phyloP scores from a whole-genome alignment of 2,797 vertebrate species.

The Potorous gilbertii region DNA sequence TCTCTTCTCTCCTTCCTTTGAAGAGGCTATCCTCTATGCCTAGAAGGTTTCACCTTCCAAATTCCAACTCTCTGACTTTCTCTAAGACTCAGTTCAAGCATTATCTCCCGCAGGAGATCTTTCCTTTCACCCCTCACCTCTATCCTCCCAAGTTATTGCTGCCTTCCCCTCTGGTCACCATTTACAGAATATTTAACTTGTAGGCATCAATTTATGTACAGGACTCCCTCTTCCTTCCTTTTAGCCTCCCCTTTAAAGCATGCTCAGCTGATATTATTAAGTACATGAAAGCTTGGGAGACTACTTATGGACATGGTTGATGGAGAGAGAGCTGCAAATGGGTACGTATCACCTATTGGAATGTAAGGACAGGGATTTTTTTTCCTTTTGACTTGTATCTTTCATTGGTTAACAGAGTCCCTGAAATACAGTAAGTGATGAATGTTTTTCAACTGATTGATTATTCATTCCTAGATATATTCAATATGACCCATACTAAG shows the following conservation, averaged over 20 bases:
- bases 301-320: not conserved
- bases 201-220: not conserved
- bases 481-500: not conserved
- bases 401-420: not conserved
- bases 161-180: not conserved
- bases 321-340: not conserved
- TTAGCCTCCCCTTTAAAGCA: not conserved
- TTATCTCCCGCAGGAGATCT: not conserved
- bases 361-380: not conserved
- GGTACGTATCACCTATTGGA: not conserved
- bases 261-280: not conserved
- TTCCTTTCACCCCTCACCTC: not conserved
- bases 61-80: not conserved
- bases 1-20: not conserved
- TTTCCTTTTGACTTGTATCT: not conserved
- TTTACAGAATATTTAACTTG: not conserved
- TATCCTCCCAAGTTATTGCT: not conserved
- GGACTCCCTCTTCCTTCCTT: not conserved
- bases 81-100: not conserved
- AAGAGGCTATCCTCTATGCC: not conserved
- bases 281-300: not conserved
- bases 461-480: not conserved
- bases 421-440: not conserved
- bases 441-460: not conserved
- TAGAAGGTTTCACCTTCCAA: not conserved